These are phyloP conservation scores for Myotis brandtii DNA, from an alignment of 2,113 vertebrate genomes.

Conservation along the genomic window DNA sequence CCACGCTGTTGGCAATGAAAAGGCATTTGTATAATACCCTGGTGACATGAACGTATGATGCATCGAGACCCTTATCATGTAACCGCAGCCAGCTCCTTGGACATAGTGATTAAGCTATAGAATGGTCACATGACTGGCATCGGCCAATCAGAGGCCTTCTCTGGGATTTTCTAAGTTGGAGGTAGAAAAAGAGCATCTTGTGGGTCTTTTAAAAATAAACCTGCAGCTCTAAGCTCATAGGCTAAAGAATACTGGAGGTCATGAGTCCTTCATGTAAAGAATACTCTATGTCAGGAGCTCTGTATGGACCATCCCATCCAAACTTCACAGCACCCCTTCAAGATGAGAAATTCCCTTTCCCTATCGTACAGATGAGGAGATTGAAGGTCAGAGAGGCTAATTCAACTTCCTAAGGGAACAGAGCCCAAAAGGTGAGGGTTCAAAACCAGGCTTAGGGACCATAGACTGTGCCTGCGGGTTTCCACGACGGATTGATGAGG, in stretches of 20 bases:
- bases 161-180: neutral
- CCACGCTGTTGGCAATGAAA: too few relatives aligned
- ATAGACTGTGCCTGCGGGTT: fast-evolving
- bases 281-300: neutral
- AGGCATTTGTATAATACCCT: too few relatives aligned
- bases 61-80: too few relatives aligned
- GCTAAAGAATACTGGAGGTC: neutral
- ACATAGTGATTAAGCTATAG: neutral
- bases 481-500: fast-evolving
- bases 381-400: neutral
- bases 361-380: neutral
- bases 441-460: neutral
- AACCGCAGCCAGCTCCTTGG: too few relatives aligned
- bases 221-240: neutral
- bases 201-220: neutral
- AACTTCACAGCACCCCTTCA: neutral
- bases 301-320: neutral
- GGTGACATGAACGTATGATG: too few relatives aligned
- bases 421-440: neutral
- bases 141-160: neutral
- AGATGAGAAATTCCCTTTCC: neutral
- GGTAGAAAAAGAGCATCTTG: neutral
- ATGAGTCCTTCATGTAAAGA: neutral
- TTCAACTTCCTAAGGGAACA: neutral
- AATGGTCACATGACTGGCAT: neutral